phyloP scores from a whole-genome alignment of 2,113 vertebrate species.

The Clarias macrocephalus region DNA sequence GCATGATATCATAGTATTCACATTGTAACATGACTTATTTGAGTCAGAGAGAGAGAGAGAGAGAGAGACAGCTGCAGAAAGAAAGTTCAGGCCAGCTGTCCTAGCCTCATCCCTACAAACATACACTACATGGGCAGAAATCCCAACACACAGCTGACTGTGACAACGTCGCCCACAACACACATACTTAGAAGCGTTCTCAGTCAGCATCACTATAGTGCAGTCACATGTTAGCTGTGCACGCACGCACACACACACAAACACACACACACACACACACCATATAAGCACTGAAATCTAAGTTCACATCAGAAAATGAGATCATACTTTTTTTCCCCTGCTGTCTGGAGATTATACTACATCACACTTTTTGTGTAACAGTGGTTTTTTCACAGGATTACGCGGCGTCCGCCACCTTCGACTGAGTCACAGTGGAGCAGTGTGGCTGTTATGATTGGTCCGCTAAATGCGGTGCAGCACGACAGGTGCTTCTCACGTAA shows the following conservation, averaged over 20 bases:
- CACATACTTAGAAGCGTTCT: slow-evolving; percentile 31
- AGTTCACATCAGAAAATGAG: background rate
- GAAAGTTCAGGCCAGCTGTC: slow-evolving; percentile 68
- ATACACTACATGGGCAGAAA: slow-evolving; percentile 70
- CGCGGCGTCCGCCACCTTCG: background rate
- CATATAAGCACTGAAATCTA: background rate
- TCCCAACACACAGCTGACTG: slow-evolving; percentile 70
- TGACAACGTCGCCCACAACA: slow-evolving; percentile 47
- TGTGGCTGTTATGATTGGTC: slow-evolving; percentile 36
- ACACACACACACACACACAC: background rate
- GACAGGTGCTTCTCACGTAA: slow-evolving; percentile 68
- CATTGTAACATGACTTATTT: slow-evolving; percentile 18
- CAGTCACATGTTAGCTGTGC: background rate
- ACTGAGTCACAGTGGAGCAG: background rate
- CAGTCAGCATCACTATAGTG: slow-evolving; percentile 30
- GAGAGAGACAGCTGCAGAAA: slow-evolving; percentile 65
- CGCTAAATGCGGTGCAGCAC: slow-evolving; percentile 31
- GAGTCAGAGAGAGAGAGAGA: slow-evolving; percentile 47
- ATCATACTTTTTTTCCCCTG: background rate
- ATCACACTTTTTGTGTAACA: background rate
- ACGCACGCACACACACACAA: background rate
- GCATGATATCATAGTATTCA: background rate
- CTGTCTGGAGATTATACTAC: background rate
- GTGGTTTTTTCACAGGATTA: background rate
- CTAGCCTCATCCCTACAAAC: slow-evolving; percentile 63